phyloP scores from a whole-genome alignment of 2,888 invertebrate genomes.

The Yponomeuta evonymella region DNA sequence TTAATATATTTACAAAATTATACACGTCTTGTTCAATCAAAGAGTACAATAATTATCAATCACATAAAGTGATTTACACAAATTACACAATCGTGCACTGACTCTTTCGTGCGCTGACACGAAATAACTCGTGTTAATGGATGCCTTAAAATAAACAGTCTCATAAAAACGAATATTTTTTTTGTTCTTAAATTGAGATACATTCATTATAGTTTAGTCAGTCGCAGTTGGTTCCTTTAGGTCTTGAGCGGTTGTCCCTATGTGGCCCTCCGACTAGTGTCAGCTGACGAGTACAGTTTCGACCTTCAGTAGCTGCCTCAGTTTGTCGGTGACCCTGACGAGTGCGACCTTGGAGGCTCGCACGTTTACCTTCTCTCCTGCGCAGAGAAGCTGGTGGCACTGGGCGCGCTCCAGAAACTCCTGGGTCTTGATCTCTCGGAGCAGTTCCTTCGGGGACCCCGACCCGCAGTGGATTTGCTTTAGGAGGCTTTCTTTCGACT shows the following conservation, averaged over 20 bases:
- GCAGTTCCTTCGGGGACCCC: conserved; percentile 67
- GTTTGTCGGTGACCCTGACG: conserved; percentile 89
- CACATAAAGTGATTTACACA: background rate
- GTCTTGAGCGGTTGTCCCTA: conserved; percentile 45
- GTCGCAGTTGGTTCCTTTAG: conserved; percentile 30
- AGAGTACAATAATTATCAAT: conserved; percentile 27
- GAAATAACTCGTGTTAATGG: conserved; percentile 34
- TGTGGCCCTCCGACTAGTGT: conserved; percentile 39
- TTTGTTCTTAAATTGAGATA: conserved; percentile 68
- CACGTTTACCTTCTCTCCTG: conserved; percentile 87
- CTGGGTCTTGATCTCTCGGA: conserved; percentile 83
- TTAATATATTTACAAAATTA: conserved; percentile 54
- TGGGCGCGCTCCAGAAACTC: conserved; percentile 89
- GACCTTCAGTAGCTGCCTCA: conserved; percentile 87
- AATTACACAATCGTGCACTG: background rate
- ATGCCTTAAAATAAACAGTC: conserved; percentile 67
- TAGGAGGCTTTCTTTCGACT: conserved; percentile 86
- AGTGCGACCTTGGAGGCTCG: conserved; percentile 88
- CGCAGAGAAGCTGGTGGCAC: conserved; percentile 85
- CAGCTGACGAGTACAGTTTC: conserved; percentile 84
- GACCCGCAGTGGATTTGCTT: conserved; percentile 82
- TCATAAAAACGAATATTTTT: conserved; percentile 51
- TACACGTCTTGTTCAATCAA: conserved; percentile 46
- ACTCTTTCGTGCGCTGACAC: background rate
- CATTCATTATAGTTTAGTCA: conserved; percentile 5